Base-by-base conservation (phyloP, 2,113 vertebrate genomes). In the Columba livia region DNA sequence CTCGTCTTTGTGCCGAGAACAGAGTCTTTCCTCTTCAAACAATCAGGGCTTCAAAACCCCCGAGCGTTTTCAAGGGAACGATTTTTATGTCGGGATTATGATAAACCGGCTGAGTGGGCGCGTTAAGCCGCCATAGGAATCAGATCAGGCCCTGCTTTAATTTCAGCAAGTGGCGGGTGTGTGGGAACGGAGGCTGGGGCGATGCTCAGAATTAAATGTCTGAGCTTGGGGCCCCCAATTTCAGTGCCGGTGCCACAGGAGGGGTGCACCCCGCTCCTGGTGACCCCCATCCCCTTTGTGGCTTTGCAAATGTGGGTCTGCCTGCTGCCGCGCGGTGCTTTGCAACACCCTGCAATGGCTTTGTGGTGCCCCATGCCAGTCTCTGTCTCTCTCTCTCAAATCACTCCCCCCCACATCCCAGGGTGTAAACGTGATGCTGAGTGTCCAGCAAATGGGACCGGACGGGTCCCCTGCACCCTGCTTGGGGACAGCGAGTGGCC, bases 261-360 rank as follows among this genome's bases (percentile, higher is more conserved):
- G 20, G n/a, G 71, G 4, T 17, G 51, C 23, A 6, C 60, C 31
- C 0, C 4, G 19, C 31, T 3, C 5, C 8, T 13, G 44, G 31
- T 1, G 4, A 13, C 32, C 44, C 67, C 38, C 1, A 9, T 25
- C 34, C 38, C 48, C 5, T 0, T 17, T 4, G 4, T 3, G 36
- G 31, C 13, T 78, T 50, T 62, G 67, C 42, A 6, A 21, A 2
- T 4, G 14, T 10, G n/a, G 53, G 2, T 17, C 40, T 6, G 50
- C 10, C 12, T 2, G 1, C 11, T 0, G 15, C 0, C 42, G 2
- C 38, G 0, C 1, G 10, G 24, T 11, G 0, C 60, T n/a, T 53
- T 0, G 2, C 48, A 3, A 9, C 13, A 3, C n/a, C 50, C 8
- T 4, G 58, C 0, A 3, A 11, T 29, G 50, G 26, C 19, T 79